phyloP scores from a whole-genome alignment of 2,888 invertebrate species.

The Drosophila siamana region DNA sequence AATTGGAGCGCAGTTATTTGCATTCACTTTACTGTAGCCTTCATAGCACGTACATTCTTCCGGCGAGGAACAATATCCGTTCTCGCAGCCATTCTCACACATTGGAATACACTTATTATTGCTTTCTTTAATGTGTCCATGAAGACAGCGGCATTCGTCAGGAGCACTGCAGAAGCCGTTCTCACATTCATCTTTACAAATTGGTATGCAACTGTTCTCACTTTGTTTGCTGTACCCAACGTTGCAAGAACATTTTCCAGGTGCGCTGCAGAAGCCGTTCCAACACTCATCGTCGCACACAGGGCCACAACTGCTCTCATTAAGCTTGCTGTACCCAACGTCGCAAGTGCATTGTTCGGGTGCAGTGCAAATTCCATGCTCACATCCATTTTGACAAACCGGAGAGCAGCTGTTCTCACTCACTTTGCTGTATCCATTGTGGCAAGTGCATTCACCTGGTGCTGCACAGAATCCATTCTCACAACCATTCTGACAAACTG shows the following conservation, averaged over 20 bases:
- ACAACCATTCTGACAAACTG: slow-evolving; percentile 27
- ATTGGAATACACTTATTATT: slow-evolving; percentile 66
- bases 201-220: slow-evolving; percentile 18
- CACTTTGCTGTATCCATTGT: background rate
- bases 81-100: slow-evolving; percentile 73
- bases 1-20: slow-evolving; percentile 14
- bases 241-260: slow-evolving; percentile 14
- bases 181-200: slow-evolving; percentile 14
- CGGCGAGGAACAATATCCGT: slow-evolving; percentile 40
- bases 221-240: slow-evolving; percentile 9
- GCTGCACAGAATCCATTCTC: slow-evolving; percentile 33
- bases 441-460: slow-evolving; percentile 34
- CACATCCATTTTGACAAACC: slow-evolving; percentile 25
- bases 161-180: slow-evolving; percentile 22
- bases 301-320: slow-evolving; percentile 36
- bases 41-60: slow-evolving; percentile 28
- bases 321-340: slow-evolving; percentile 86
- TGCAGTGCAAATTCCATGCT: slow-evolving; percentile 87
- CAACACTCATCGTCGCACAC: slow-evolving; percentile 63
- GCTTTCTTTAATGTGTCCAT: slow-evolving; percentile 4
- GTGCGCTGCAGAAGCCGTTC: slow-evolving; percentile 69
- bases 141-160: slow-evolving; percentile 1
- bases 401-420: slow-evolving; percentile 42
- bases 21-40: background rate
- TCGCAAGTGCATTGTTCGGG: slow-evolving; percentile 90